Percentiles rank a stretch among this genome's conserved stretches.
Conservation (phyloP, 2,888 invertebrate genomes). For the Cerastis rubricosa region DNA sequence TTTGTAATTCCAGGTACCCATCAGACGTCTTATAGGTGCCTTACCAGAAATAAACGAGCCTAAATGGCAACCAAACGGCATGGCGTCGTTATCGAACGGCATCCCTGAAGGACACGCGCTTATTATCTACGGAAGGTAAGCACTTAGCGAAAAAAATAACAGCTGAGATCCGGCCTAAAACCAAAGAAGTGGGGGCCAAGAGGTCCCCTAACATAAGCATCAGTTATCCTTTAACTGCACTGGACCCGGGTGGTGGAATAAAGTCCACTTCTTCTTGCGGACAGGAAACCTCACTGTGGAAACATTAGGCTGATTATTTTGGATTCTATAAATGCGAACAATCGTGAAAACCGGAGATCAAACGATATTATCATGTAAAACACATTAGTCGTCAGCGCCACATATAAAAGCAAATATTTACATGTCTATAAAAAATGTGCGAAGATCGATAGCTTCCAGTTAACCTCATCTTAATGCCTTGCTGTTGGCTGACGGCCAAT, state of each 20-base stretch:
- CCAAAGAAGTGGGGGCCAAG: neutral
- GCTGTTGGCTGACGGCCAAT: slow-evolving; percentile 61
- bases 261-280: neutral
- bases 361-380: neutral
- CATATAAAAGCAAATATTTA: slow-evolving; percentile 14
- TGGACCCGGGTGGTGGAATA: neutral
- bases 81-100: slow-evolving; percentile 83
- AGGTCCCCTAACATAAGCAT: neutral
- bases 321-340: neutral
- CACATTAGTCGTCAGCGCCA: slow-evolving; percentile 24
- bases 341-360: slow-evolving; percentile 2
- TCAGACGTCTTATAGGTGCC: slow-evolving; percentile 72
- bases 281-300: neutral
- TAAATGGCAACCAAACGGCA: slow-evolving; percentile 85
- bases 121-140: slow-evolving; percentile 83
- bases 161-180: neutral
- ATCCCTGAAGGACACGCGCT: slow-evolving; percentile 89
- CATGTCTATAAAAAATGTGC: slow-evolving; percentile 24
- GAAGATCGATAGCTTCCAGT: slow-evolving; percentile 40
- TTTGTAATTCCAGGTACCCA: slow-evolving; percentile 75
- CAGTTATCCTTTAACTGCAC: neutral
- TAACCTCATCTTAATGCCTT: slow-evolving; percentile 32
- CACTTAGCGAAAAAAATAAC: neutral
- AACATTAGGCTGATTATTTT: neutral
- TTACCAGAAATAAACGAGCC: slow-evolving; percentile 80